Evolutionary conservation across 2,888 invertebrate genomes (phyloP).

Genomic region (Drosophila algonquin): DNA sequence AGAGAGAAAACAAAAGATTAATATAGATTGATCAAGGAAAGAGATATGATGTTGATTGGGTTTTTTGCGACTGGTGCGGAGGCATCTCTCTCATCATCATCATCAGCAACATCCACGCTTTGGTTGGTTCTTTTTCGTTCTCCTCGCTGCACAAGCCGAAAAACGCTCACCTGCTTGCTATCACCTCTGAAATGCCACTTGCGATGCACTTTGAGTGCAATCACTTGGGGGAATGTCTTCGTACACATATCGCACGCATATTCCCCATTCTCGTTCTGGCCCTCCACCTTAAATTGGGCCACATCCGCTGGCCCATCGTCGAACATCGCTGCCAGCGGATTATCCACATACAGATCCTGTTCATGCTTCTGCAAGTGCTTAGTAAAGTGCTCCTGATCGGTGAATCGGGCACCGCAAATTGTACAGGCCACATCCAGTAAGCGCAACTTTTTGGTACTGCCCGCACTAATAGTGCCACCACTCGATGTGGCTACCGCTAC

Average conservation of each 20-base stretch:
- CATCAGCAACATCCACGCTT: conserved; percentile 21
- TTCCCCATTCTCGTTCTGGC: conserved; percentile 83
- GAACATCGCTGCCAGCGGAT: conserved; percentile 83
- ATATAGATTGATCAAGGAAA: conserved; percentile 20
- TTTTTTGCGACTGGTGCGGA: conserved; percentile 83
- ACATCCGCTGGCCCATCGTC: conserved; percentile 83
- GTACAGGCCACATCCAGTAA: conserved; percentile 83
- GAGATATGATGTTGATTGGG: conserved; percentile 49
- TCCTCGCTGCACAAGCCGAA: conserved; percentile 83
- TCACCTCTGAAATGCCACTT: conserved; percentile 85
- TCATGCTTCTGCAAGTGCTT: conserved; percentile 84
- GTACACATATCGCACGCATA: conserved; percentile 84
- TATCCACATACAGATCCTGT: conserved; percentile 82
- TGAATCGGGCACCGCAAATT: conserved; percentile 82
- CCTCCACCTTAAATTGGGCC: conserved; percentile 82
- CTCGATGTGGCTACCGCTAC: conserved; percentile 18
- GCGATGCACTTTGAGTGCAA: conserved; percentile 84
- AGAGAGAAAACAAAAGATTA: conserved; percentile 44
- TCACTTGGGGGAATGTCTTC: conserved; percentile 83
- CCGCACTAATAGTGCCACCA: too few species aligned
- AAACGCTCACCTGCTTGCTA: conserved; percentile 84
- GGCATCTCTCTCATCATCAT: conserved; percentile 60
- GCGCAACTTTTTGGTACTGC: conserved; percentile 70
- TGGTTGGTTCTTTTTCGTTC: conserved; percentile 39
- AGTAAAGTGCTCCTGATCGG: conserved; percentile 82